These are phyloP conservation scores for Elegia similella DNA, from an alignment of 2,888 invertebrate genomes.

Conservation along the genomic window DNA sequence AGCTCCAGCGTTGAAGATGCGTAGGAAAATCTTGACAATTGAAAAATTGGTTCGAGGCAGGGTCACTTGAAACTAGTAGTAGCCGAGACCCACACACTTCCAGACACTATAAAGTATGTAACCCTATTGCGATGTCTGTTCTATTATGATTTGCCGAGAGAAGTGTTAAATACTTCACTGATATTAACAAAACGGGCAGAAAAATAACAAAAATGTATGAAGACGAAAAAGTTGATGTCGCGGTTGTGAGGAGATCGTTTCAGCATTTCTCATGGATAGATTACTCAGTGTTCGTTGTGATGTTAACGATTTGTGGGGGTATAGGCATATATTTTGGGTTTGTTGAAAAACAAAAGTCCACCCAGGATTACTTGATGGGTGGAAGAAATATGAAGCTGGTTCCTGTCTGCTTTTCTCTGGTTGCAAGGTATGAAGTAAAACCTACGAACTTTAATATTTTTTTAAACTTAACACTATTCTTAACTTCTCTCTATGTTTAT, in stretches of 20 bases:
- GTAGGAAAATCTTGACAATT: slow-evolving; percentile 62
- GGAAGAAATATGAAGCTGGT: slow-evolving; percentile 89
- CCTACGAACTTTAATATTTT: too few relatives aligned
- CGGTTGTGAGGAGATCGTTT: slow-evolving; percentile 45
- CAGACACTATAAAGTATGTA: background rate
- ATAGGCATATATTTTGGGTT: slow-evolving; percentile 92
- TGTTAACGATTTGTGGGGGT: slow-evolving; percentile 86
- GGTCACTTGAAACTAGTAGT: slow-evolving; percentile 3
- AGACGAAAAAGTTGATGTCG: slow-evolving; percentile 43
- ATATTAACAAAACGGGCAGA: background rate
- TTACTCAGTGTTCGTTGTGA: slow-evolving; percentile 85
- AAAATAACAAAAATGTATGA: background rate
- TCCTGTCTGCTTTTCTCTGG: slow-evolving; percentile 90
- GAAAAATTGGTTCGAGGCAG: slow-evolving; percentile 48
- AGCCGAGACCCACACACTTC: background rate
- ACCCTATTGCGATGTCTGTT: too few relatives aligned
- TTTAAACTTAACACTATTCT: too few relatives aligned
- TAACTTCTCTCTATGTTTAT: too few relatives aligned
- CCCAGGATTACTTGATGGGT: slow-evolving; percentile 90
- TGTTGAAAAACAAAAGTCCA: slow-evolving; percentile 79
- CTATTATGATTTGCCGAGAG: too few relatives aligned
- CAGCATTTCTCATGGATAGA: slow-evolving; percentile 82
- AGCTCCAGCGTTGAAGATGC: slow-evolving; percentile 36
- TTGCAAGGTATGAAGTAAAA: slow-evolving; percentile 84
- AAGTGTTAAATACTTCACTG: too few relatives aligned